phyloP scores from a whole-genome alignment of 2,113 vertebrate species.

The Scophthalmus maximus region DNA sequence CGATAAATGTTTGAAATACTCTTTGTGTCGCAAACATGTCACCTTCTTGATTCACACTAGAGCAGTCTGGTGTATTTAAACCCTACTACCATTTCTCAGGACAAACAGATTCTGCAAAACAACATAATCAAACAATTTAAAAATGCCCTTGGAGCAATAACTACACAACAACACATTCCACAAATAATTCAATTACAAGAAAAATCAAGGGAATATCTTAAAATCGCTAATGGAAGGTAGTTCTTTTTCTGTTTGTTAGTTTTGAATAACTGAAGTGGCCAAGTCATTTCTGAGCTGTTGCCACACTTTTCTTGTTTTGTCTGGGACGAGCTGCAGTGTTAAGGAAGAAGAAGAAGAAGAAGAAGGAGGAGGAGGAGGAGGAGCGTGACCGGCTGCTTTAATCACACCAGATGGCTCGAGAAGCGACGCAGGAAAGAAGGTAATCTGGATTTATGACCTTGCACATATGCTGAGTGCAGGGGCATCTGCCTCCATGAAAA shows the following conservation, averaged over 20 bases:
- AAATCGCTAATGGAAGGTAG: no score
- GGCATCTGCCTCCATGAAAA: conserved; percentile 65
- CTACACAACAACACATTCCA: neutral
- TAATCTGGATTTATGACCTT: conserved; percentile 81
- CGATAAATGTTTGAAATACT: neutral
- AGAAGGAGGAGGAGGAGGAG: conserved; percentile 33
- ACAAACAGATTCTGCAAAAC: neutral
- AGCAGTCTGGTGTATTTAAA: neutral
- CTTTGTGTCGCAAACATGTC: neutral
- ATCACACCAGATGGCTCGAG: conserved; percentile 80
- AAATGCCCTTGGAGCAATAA: neutral
- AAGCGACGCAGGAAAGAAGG: conserved; percentile 64
- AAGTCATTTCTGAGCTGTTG: conserved; percentile 35
- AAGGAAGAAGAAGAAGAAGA: no score
- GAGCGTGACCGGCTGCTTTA: conserved; percentile 46
- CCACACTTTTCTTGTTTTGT: conserved; percentile 33
- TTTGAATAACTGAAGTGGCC: conserved; percentile 45
- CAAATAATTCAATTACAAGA: neutral
- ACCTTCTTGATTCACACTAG: neutral
- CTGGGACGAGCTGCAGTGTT: no score
- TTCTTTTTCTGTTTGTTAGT: neutral
- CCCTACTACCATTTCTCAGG: no score
- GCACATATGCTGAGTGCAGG: conserved; percentile 60
- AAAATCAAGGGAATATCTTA: conserved; percentile 5
- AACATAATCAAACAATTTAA: neutral